A percentile compares a stretch with the other conserved stretches of the same genome.
phyloP scores from a whole-genome alignment of 2,888 invertebrate genomes.

The Calameuta idolon region DNA sequence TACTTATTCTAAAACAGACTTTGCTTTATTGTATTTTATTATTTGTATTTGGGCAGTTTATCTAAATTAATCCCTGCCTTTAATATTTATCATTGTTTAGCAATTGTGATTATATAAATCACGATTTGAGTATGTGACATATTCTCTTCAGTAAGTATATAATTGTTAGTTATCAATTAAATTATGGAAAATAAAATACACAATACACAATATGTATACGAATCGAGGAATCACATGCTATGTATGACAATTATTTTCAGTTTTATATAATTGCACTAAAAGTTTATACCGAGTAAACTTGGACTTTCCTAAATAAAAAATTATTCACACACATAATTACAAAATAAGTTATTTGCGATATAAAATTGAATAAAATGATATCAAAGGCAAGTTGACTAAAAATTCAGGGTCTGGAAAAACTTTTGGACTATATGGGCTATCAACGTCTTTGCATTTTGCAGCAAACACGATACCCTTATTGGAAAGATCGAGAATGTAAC shows the following conservation, averaged over 20 bases:
- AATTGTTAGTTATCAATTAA: too few species aligned
- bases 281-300: not conserved
- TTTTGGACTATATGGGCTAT: not conserved
- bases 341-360: not conserved
- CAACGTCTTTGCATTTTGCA: not conserved
- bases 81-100: not conserved
- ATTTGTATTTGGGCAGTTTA: not conserved
- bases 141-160: not conserved
- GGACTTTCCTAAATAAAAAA: not conserved
- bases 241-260: not conserved
- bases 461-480: not conserved
- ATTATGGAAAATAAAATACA: too few species aligned
- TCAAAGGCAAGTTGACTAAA: not conserved
- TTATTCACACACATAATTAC: not conserved
- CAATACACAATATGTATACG: not conserved
- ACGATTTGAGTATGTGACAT: not conserved
- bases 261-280: not conserved
- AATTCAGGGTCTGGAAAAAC: not conserved
- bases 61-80: not conserved
- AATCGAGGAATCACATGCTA: not conserved
- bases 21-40: not conserved
- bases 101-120: not conserved
- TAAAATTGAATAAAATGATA: not conserved
- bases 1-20: not conserved
- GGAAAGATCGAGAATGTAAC: not conserved